Evolutionary conservation across 2,797 vertebrate species (phyloP).

Genomic region (Lutjanus argentimaculatus): DNA sequence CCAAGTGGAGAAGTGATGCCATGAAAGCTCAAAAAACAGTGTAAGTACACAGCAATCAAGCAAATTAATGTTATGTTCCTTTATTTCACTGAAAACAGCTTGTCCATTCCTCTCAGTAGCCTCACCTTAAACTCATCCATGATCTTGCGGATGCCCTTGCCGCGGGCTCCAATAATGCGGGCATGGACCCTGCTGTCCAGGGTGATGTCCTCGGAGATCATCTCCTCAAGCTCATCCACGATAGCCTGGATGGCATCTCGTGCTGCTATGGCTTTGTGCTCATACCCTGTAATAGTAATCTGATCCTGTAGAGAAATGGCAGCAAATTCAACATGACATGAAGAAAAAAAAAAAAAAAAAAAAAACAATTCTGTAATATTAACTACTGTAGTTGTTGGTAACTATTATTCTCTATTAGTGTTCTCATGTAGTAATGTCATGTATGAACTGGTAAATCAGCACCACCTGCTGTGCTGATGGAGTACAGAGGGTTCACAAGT

Average conservation of each 20-base stretch:
- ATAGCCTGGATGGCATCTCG: slow-evolving; percentile 95
- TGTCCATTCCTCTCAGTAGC: not conserved
- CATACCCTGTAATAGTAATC: slow-evolving; percentile 98
- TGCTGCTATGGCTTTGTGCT: slow-evolving; percentile 95
- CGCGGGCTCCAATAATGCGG: slow-evolving; percentile 96
- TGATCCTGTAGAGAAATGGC: slow-evolving; percentile 88
- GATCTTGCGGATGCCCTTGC: slow-evolving; percentile 98
- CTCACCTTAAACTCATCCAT: slow-evolving; percentile 99
- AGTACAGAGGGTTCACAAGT: not conserved
- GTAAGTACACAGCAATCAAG: too few species aligned
- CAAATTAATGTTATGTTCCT: not conserved
- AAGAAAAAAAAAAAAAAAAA: not conserved
- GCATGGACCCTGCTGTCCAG: slow-evolving; percentile 97
- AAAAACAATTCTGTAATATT: not conserved
- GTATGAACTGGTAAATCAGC: slow-evolving; percentile 14
- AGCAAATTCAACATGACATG: not conserved
- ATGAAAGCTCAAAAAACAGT: not conserved
- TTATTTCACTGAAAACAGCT: not conserved
- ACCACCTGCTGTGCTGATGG: slow-evolving; percentile 46
- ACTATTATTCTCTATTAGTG: not conserved
- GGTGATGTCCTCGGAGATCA: slow-evolving; percentile 95
- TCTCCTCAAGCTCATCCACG: slow-evolving; percentile 96
- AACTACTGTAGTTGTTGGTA: not conserved
- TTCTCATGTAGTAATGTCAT: not conserved
- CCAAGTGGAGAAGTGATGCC: not conserved